A percentile compares a stretch with the other conserved stretches of the same genome.
Conservation (phyloP, 2,888 invertebrate species). For the Hypselothyrea guttata region DNA sequence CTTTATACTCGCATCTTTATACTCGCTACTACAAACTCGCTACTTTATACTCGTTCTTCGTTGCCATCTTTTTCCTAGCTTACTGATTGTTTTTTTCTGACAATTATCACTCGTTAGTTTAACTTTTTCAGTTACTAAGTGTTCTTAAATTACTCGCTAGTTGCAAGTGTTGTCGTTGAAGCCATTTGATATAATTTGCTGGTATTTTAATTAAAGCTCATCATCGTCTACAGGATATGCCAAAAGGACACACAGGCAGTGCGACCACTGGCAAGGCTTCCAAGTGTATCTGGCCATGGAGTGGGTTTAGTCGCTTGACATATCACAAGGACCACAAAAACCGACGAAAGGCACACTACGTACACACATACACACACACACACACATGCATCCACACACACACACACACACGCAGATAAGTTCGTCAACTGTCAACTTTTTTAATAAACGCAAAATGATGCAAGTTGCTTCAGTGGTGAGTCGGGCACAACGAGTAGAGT, state of each 20-base stretch:
- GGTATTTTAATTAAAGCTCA: slow-evolving; percentile 15
- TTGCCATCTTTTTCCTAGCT: too few relatives aligned
- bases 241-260: slow-evolving; percentile 15
- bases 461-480: slow-evolving; percentile 18
- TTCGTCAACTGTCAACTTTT: slow-evolving; percentile 77
- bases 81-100: too few relatives aligned
- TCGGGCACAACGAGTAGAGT: background rate
- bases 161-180: background rate
- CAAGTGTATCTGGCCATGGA: slow-evolving; percentile 17
- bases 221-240: slow-evolving; percentile 10
- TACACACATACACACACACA: slow-evolving; percentile 20
- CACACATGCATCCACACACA: slow-evolving; percentile 7
- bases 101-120: slow-evolving; percentile 2
- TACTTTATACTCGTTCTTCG: too few relatives aligned
- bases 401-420: slow-evolving; percentile 46
- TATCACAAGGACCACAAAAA: slow-evolving; percentile 70
- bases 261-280: slow-evolving; percentile 28
- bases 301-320: slow-evolving; percentile 61
- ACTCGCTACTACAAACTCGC: too few relatives aligned
- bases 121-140: too few relatives aligned
- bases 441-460: slow-evolving; percentile 68
- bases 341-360: slow-evolving; percentile 46
- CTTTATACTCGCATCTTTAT: too few relatives aligned
- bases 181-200: background rate
- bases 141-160: background rate